A percentile compares a stretch with the other conserved stretches of the same genome.
Conservation (phyloP, 1,140 invertebrate genomes). For the Tigriopus japonicus region DNA sequence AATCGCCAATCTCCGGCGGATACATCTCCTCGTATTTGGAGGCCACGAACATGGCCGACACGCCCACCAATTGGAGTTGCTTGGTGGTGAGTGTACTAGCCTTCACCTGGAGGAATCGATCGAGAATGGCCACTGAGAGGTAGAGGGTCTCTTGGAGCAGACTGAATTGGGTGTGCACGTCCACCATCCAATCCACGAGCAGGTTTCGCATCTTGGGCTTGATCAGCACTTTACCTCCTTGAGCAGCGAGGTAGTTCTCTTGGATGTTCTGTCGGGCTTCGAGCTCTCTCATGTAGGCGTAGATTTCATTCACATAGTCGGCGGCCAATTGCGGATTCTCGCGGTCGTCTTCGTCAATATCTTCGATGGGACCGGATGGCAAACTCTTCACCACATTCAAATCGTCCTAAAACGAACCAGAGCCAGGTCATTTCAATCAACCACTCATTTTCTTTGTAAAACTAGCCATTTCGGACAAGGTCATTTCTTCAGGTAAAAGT, state of each 20-base stretch:
- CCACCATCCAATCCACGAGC: constrained; percentile 80
- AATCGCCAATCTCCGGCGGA: constrained; percentile 64
- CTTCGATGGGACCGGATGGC: constrained; percentile 24
- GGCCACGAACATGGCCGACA: constrained; percentile 74
- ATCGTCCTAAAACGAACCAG: too few relatives aligned
- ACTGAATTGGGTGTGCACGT: constrained; percentile 72
- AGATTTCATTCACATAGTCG: constrained; percentile 68
- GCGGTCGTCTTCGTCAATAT: constrained; percentile 53
- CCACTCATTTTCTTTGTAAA: too few relatives aligned
- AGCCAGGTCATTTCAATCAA: too few relatives aligned
- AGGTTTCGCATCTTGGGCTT: constrained; percentile 67
- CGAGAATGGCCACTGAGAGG: constrained; percentile 66
- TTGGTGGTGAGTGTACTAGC: constrained; percentile 34
- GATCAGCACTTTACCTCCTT: constrained; percentile 26
- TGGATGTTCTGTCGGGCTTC: constrained; percentile 31
- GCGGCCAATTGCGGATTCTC: constrained; percentile 55
- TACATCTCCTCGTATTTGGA: constrained; percentile 92
- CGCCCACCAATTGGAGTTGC: constrained; percentile 71
- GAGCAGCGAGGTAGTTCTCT: not conserved
- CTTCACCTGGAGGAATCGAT: constrained; percentile 71
- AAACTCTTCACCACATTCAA: too few relatives aligned
- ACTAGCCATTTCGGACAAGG: too few relatives aligned
- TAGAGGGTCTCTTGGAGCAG: constrained; percentile 78
- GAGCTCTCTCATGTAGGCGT: constrained; percentile 47
- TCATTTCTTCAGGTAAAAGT: too few relatives aligned